Evolutionary conservation across 2,888 invertebrate species (phyloP).

Genomic region (Drosophila paracracens): DNA sequence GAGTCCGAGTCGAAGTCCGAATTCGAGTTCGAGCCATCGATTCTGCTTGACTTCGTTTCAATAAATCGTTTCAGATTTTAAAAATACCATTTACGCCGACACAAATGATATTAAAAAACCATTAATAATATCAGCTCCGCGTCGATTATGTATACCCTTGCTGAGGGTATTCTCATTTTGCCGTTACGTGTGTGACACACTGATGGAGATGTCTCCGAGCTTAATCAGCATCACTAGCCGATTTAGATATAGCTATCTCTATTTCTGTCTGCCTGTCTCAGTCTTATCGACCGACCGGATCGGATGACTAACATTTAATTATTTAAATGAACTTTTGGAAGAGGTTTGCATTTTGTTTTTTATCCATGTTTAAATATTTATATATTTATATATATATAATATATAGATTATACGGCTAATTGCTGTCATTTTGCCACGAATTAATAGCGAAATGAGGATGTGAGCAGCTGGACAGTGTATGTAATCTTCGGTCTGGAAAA

Average conservation of each 20-base stretch:
- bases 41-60: constrained; percentile 78
- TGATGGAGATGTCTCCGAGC: not conserved
- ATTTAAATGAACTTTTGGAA: not conserved
- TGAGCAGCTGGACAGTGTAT: not conserved
- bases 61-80: constrained; percentile 76
- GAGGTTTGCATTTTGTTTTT: too few species aligned
- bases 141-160: constrained; percentile 53
- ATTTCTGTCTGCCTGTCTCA: not conserved
- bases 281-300: not conserved
- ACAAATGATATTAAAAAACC: constrained; percentile 79
- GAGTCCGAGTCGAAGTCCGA: constrained; percentile 2
- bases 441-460: not conserved
- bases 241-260: not conserved
- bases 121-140: constrained; percentile 72
- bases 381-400: not conserved
- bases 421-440: not conserved
- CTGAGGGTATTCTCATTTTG: not conserved
- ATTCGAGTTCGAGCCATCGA: constrained; percentile 8
- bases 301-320: not conserved
- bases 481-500: not conserved
- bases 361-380: not conserved
- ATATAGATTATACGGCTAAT: not conserved
- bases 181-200: not conserved
- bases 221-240: not conserved
- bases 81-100: constrained; percentile 77